Base-by-base conservation (phyloP, 2,888 invertebrate species). In the Epinotia demarniana region DNA sequence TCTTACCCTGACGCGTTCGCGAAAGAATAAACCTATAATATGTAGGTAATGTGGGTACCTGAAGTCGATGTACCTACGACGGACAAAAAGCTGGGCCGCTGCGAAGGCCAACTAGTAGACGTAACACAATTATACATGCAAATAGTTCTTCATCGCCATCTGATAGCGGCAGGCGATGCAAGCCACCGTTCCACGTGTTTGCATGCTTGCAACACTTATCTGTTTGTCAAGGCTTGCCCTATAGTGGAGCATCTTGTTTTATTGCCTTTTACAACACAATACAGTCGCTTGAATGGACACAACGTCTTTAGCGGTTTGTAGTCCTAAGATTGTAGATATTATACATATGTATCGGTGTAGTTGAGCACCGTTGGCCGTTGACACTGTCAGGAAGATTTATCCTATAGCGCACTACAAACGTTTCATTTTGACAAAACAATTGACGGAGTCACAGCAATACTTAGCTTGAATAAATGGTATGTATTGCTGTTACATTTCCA, bases 71-170 rank as follows among this genome's bases (percentile, higher is more conserved):
- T 78, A 78, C 78, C 18, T 64, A 53, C 3, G 80, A 72, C 73
- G 77, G 79, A 83, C 81, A 86, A 84, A 83, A 85, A 84, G 77
- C 77, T 78, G 80, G 61, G 73, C 72, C 63, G 79, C 62, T 75
- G 76, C 81, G 84, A 87, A 87, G 86, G 87, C 79, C 77, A 82
- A 82, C 83, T 3, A 74, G 80, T 81, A 79, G 77, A 80, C 80
- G 80, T 79, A 81, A 80, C 81, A 80, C 79, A 80, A 75, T 75
- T 72, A 75, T 72, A 62, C 58, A 75, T 75, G 75, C 75, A 75
- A 74, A 77, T 77, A 74, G 75, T 74, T 62, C 74, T 66, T 67
- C 72, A 72, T 55, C 73, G 60, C 71, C 70, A 77, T 77, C 74
- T 71, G 71, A 77, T 77, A 75, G 71, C 57, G 57, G 62, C 43